phyloP scores from a whole-genome alignment of 1,140 invertebrate species.

The Lasioglossum albipes region DNA sequence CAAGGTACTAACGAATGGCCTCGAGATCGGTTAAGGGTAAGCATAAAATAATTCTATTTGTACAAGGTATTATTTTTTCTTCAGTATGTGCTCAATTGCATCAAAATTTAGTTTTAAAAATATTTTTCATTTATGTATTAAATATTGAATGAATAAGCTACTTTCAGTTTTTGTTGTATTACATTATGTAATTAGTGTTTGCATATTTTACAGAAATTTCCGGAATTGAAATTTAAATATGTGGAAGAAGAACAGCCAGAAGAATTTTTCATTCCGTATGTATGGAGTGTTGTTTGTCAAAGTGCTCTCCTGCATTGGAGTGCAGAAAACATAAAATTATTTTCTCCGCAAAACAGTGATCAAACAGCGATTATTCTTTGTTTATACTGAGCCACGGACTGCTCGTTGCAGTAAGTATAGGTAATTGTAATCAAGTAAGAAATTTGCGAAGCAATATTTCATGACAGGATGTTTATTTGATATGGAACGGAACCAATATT shows the following conservation, averaged over 20 bases:
- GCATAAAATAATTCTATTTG: constrained; percentile 41
- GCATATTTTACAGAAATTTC: constrained; percentile 91
- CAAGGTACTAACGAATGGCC: constrained; percentile 94
- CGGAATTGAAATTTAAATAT: constrained; percentile 99
- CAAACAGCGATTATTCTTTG: constrained; percentile 78
- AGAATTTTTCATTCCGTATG: constrained; percentile 99
- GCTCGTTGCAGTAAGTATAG: constrained; percentile 46
- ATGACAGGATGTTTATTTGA: constrained; percentile 22
- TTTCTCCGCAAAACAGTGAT: constrained; percentile 73
- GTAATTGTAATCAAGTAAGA: constrained; percentile 16
- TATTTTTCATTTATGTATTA: not conserved
- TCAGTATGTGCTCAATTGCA: not conserved
- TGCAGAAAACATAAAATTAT: constrained; percentile 81
- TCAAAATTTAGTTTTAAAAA: not conserved
- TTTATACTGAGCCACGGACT: constrained; percentile 70
- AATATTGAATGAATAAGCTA: not conserved
- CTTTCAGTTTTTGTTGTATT: constrained; percentile 15
- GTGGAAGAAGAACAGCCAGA: constrained; percentile 99
- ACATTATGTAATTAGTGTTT: constrained; percentile 16
- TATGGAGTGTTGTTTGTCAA: constrained; percentile 95
- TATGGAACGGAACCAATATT: constrained; percentile 10
- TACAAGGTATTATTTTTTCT: not conserved
- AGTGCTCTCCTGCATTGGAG: constrained; percentile 91
- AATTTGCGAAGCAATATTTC: constrained; percentile 43
- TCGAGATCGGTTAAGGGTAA: constrained; percentile 93